Evolutionary conservation across 1,140 invertebrate species (phyloP), one percentile per base, ranked within the genome.

Genomic region (Yoshiicerus persimilis): DNA sequence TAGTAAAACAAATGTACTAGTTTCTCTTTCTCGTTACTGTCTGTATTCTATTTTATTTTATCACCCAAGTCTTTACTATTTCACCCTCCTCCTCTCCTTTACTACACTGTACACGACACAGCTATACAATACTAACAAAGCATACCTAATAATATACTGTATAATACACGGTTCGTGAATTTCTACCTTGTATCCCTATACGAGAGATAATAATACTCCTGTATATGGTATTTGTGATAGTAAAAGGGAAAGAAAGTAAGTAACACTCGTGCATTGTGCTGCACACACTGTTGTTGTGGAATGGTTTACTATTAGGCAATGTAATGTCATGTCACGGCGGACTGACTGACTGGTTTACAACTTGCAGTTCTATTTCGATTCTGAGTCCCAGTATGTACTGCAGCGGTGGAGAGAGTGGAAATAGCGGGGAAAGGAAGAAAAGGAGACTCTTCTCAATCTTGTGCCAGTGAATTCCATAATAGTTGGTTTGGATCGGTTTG

Each of bases 251-350:
- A 6, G 47, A 56, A n/a, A n/a, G 47, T 56, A 56, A 56, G 47
- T n/a, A 56, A 56, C 20, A 4, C 39, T 27, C 13, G 64, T 30
- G 23, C 25, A 27, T 30, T 70, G 64, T 30, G n/a, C n/a, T n/a
- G n/a, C n/a, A n/a, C n/a, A n/a, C n/a, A 30, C 25, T 30, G 64
- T 70, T 70, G 64, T 70, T 70, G 64, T 70, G 27, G 64, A 27
- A 70, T 30, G 27, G 64, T 70, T 25, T 70, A 70, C 20, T 80
- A 80, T 80, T 80, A 20, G 75, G 75, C 16, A 20, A n/a, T 80
- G 75, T 80, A 34, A n/a, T 80, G 75, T 80, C 32, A 36, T 80
- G 75, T 80, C 75, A 80, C 75, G 75, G 75, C n/a, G 75, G 66
- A 70, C 75, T 80, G 75, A 80, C 30, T 80, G 75, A 80, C 75